These are phyloP conservation scores for Henicopernis longicauda DNA, from an alignment of 2,113 vertebrate species.

Conservation along the genomic window DNA sequence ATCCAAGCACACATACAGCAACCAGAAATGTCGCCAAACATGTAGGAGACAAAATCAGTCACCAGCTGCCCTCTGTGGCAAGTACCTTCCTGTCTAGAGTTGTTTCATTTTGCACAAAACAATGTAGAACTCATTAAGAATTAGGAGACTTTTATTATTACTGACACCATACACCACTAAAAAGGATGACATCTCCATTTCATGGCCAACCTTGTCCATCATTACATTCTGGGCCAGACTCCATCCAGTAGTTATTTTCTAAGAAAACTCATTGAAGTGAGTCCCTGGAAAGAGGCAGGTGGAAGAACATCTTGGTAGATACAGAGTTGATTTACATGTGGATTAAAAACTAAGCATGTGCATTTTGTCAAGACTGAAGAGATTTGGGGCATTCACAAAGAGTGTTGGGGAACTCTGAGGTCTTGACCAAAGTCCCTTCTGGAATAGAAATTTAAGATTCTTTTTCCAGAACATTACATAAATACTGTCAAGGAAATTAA, in stretches of 20 bases:
- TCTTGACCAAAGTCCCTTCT: not conserved
- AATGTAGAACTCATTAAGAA: not conserved
- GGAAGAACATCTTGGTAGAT: not conserved
- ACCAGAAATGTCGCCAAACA: not conserved
- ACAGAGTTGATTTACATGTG: not conserved
- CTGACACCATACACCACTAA: not conserved
- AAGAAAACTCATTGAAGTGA: not conserved
- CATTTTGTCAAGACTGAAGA: not conserved
- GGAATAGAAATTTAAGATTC: not conserved
- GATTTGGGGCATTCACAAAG: not conserved
- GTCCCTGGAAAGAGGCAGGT: not conserved
- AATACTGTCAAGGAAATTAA: not conserved
- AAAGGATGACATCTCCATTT: not conserved
- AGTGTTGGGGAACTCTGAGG: not conserved
- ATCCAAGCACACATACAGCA: not conserved
- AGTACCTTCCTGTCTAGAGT: not conserved
- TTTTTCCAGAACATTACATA: not conserved
- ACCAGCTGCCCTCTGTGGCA: not conserved
- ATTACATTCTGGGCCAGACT: not conserved
- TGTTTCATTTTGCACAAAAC: not conserved
- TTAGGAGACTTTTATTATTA: not conserved
- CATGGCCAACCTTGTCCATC: not conserved
- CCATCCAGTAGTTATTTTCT: not conserved
- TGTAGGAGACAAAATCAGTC: not conserved
- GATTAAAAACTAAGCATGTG: not conserved